Conservation (phyloP, 35 echinoderm and acorn worm species). For the Amphiura filiformis region DNA sequence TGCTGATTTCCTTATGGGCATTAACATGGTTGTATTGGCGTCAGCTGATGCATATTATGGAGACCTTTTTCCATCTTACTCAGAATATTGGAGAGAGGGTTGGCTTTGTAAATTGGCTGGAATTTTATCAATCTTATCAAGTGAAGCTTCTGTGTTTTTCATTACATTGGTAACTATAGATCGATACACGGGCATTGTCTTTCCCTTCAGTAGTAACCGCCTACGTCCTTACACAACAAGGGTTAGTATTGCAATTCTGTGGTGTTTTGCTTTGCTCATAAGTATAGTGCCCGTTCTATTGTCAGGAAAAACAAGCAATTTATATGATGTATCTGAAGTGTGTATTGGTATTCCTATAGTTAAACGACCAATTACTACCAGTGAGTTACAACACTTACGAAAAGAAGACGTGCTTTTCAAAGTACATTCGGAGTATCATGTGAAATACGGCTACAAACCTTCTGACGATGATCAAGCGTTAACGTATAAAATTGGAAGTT, state of each 20-base stretch:
- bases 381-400: too few species aligned
- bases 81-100: background rate
- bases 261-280: background rate
- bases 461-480: too few species aligned
- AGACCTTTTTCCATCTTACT: background rate
- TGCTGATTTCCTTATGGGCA: slow-evolving; percentile 29
- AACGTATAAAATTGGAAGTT: too few species aligned
- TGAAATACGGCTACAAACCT: too few species aligned
- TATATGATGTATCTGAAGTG: too few species aligned
- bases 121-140: slow-evolving; percentile 25
- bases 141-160: slow-evolving; percentile 1
- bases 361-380: too few species aligned
- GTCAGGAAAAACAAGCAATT: too few species aligned
- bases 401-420: too few species aligned
- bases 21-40: slow-evolving; percentile 19
- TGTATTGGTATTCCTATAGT: too few species aligned
- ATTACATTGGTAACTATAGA: slow-evolving; percentile 26
- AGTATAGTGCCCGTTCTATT: background rate
- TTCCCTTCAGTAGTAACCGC: background rate
- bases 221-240: too few species aligned
- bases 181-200: background rate
- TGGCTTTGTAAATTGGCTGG: slow-evolving; percentile 7
- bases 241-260: too few species aligned
- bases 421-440: too few species aligned
- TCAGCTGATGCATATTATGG: slow-evolving; percentile 16